These are phyloP conservation scores for Stomatorhinus walkeri DNA, from an alignment of 2,797 vertebrate genomes.

Conservation along the genomic window DNA sequence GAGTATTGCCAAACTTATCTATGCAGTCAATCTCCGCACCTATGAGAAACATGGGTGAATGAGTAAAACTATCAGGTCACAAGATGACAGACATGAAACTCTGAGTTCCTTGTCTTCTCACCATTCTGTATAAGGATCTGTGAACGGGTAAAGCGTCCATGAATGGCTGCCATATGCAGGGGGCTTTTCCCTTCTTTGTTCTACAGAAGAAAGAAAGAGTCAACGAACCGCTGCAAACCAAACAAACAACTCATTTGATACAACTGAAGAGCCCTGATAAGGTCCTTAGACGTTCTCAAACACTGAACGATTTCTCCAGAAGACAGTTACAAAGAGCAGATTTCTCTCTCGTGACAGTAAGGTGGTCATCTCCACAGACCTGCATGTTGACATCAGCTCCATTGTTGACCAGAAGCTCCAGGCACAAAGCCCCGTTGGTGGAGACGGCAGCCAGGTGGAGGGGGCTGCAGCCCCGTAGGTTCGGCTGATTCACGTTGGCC, in stretches of 20 bases:
- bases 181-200: slow-evolving; percentile 95
- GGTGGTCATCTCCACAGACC: slow-evolving; percentile 50
- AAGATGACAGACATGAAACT: background rate
- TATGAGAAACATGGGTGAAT: slow-evolving; percentile 34
- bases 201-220: slow-evolving; percentile 45
- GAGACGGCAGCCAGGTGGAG: slow-evolving; percentile 92
- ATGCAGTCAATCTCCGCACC: slow-evolving; percentile 93
- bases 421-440: slow-evolving; percentile 88
- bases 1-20: slow-evolving; percentile 93
- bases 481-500: slow-evolving; percentile 89
- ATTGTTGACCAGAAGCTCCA: slow-evolving; percentile 93
- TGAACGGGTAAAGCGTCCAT: slow-evolving; percentile 89
- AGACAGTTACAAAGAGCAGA: slow-evolving; percentile 48
- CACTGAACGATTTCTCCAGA: slow-evolving; percentile 83
- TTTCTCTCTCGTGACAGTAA: slow-evolving; percentile 51
- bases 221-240: background rate
- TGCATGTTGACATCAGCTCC: slow-evolving; percentile 93
- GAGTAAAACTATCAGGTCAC: background rate
- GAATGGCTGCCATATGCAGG: slow-evolving; percentile 93
- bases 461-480: slow-evolving; percentile 84
- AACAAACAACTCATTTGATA: background rate
- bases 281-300: slow-evolving; percentile 85
- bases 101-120: slow-evolving; percentile 41
- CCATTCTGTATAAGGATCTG: slow-evolving; percentile 97
- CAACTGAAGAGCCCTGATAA: slow-evolving; percentile 83